Conservation (phyloP, 2,797 vertebrate species). For the Micrastur ruficollis region DNA sequence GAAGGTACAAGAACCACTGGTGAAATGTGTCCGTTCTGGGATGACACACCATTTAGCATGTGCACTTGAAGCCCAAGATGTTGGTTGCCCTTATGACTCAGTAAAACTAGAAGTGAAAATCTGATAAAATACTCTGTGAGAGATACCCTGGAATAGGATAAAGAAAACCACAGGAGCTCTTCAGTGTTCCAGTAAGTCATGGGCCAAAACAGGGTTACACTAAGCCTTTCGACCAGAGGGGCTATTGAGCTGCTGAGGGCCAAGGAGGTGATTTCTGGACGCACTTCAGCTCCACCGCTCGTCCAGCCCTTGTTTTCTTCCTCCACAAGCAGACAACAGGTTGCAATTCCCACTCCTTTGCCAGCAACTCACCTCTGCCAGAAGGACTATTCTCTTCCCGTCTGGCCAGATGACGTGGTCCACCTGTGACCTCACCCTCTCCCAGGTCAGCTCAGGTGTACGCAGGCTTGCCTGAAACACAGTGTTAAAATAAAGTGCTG, state of each 20-base stretch:
- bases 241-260: background rate
- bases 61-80: fast-evolving
- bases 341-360: background rate
- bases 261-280: background rate
- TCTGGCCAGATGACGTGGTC: conserved; percentile 98
- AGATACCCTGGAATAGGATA: background rate
- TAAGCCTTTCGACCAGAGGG: background rate
- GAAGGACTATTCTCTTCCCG: conserved; percentile 92
- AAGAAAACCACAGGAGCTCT: background rate
- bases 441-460: conserved; percentile 95
- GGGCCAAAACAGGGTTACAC: background rate
- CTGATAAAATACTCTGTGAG: background rate
- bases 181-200: fast-evolving
- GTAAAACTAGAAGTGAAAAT: background rate
- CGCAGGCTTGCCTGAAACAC: conserved; percentile 89
- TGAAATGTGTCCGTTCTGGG: fast-evolving
- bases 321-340: background rate
- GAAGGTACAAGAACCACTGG: background rate
- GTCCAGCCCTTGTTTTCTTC: background rate
- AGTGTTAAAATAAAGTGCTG: fast-evolving
- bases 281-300: fast-evolving
- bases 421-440: conserved; percentile 94
- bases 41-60: background rate
- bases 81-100: fast-evolving
- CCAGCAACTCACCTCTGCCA: conserved; percentile 87